A percentile compares a stretch with the other conserved stretches of the same genome.
These are phyloP conservation scores for Chloromyia formosa DNA, from an alignment of 2,888 invertebrate species.

Conservation along the genomic window DNA sequence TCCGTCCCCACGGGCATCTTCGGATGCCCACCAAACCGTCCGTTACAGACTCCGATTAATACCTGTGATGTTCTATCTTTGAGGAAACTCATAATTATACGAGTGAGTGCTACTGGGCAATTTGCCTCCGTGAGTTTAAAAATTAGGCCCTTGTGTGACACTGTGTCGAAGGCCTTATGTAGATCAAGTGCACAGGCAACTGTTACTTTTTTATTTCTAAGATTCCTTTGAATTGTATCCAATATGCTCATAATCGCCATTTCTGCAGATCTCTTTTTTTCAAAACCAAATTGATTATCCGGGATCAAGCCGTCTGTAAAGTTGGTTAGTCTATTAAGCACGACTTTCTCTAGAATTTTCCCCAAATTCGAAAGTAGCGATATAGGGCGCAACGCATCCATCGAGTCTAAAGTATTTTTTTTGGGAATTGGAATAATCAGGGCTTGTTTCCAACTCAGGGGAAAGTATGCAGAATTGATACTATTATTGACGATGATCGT, in stretches of 20 bases:
- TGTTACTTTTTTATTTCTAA: neutral
- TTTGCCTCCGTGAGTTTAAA: neutral
- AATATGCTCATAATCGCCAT: neutral
- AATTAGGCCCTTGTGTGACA: slow-evolving; percentile 10
- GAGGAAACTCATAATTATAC: neutral
- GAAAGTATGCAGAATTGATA: neutral
- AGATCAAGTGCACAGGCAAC: slow-evolving; percentile 14
- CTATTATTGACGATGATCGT: neutral
- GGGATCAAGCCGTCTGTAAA: neutral
- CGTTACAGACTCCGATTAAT: too few species aligned
- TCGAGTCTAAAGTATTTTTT: neutral
- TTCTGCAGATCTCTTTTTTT: neutral
- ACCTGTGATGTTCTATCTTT: neutral
- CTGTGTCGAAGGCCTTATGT: slow-evolving; percentile 18
- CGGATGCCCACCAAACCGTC: too few species aligned
- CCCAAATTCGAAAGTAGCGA: neutral
- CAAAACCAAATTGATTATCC: slow-evolving; percentile 8
- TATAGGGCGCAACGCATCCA: neutral
- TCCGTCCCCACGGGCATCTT: too few species aligned
- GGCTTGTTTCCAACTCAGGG: neutral
- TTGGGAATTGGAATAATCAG: neutral
- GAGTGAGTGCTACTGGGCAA: neutral
- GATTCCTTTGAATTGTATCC: neutral
- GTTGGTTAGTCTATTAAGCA: neutral
- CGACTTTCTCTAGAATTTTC: neutral